Percentiles rank a stretch among this genome's conserved stretches.
Conservation (phyloP, 1,140 invertebrate species). For the Trachymyrmex septentrionalis region DNA sequence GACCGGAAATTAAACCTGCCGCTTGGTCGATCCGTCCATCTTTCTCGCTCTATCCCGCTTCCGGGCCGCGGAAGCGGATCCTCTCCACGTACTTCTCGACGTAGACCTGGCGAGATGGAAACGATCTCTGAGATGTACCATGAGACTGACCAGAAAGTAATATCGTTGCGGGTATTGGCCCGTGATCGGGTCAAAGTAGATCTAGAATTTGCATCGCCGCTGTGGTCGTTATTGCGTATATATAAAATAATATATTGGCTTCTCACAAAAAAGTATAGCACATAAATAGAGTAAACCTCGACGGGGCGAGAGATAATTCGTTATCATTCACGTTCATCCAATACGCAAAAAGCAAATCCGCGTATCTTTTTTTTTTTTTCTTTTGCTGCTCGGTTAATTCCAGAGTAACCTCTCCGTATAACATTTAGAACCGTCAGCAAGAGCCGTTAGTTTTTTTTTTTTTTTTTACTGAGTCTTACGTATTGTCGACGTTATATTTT, state of each 20-base stretch:
- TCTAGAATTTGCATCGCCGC: conserved; percentile 45
- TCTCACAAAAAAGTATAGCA: neutral
- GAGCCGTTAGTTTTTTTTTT: neutral
- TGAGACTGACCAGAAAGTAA: conserved; percentile 53
- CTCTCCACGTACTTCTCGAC: conserved; percentile 21
- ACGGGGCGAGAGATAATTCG: neutral
- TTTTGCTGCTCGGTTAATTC: neutral
- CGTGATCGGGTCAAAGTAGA: conserved; percentile 48
- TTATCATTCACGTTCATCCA: neutral
- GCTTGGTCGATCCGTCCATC: conserved; percentile 66
- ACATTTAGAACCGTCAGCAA: neutral
- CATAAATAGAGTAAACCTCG: neutral
- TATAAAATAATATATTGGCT: conserved; percentile 31
- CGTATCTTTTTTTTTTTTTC: neutral
- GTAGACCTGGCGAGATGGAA: conserved; percentile 41
- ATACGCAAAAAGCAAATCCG: neutral
- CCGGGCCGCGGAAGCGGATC: conserved; percentile 42
- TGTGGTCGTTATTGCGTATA: neutral
- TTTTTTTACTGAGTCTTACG: neutral
- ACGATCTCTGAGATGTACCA: conserved; percentile 52
- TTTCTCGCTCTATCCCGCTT: conserved; percentile 51
- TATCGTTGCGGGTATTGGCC: conserved; percentile 58
- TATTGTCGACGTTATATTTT: neutral
- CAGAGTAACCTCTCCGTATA: neutral
- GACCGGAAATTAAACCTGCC: conserved; percentile 78